These are phyloP conservation scores for Genyomyrus donnyi DNA, from an alignment of 2,113 vertebrate species.

Conservation along the genomic window DNA sequence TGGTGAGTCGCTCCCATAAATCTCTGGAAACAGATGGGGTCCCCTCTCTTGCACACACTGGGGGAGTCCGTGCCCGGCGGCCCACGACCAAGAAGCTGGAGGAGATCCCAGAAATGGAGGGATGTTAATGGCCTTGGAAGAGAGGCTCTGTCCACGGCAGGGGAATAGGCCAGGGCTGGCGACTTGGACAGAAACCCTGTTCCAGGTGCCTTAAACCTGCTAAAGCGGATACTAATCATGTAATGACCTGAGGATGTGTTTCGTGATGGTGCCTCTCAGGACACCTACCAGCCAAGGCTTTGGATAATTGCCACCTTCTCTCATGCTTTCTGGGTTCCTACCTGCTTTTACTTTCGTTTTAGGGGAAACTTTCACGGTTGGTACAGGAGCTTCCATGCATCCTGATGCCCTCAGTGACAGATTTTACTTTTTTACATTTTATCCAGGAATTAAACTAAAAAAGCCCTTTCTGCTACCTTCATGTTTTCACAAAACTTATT, in stretches of 20 bases:
- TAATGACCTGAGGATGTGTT: constrained; percentile 9
- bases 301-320: not conserved
- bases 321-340: not conserved
- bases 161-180: not conserved
- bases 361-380: not conserved
- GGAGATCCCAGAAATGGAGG: constrained; percentile 1
- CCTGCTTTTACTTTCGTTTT: not conserved
- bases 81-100: constrained; percentile 15
- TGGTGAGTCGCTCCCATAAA: not conserved
- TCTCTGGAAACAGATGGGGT: constrained; percentile 17
- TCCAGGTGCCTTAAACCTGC: not conserved
- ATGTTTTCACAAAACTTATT: not conserved
- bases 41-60: not conserved
- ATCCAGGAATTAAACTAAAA: not conserved
- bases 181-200: not conserved
- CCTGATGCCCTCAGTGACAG: not conserved
- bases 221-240: constrained; percentile 7
- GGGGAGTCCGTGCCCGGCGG: not conserved
- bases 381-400: not conserved
- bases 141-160: not conserved
- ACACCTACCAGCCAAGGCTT: not conserved
- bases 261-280: not conserved
- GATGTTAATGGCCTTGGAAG: constrained; percentile 16
- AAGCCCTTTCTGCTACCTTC: not conserved
- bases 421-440: not conserved